phyloP scores from a whole-genome alignment of 2,113 vertebrate species.

The Madoqua kirkii region DNA sequence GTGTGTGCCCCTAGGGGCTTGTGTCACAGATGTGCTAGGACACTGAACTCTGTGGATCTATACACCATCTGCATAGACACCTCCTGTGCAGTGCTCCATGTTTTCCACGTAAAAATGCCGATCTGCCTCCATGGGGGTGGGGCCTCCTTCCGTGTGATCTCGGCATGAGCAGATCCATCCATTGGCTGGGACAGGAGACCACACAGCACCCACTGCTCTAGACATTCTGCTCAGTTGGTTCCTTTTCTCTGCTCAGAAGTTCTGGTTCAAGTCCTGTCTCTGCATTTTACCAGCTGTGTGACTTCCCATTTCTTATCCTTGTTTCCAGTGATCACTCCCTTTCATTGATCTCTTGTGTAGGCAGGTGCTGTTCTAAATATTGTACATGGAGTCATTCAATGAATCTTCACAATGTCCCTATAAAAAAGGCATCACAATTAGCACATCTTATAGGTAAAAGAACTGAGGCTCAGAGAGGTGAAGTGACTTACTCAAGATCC shows the following conservation, averaged over 20 bases:
- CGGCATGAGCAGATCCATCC: accelerated
- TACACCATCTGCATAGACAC: not conserved
- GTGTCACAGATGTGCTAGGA: not conserved
- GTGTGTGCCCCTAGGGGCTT: not conserved
- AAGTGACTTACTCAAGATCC: not conserved
- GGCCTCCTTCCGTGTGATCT: not conserved
- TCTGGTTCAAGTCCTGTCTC: not conserved
- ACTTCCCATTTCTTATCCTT: not conserved
- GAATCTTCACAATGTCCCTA: not conserved
- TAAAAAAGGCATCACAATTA: not conserved
- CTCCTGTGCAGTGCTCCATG: not conserved
- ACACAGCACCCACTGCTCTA: not conserved
- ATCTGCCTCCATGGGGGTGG: not conserved
- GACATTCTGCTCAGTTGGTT: not conserved
- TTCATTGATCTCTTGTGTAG: not conserved
- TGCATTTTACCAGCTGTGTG: not conserved
- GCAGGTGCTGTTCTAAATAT: not conserved
- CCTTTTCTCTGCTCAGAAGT: not conserved
- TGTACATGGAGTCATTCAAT: not conserved
- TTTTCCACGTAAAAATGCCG: not conserved
- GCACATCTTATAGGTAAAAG: not conserved
- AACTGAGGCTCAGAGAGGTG: not conserved
- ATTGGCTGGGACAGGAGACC: not conserved
- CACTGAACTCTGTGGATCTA: not conserved
- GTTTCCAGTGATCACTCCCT: not conserved